Conservation (phyloP, 2,113 vertebrate genomes). For the Macaca fascicularis region DNA sequence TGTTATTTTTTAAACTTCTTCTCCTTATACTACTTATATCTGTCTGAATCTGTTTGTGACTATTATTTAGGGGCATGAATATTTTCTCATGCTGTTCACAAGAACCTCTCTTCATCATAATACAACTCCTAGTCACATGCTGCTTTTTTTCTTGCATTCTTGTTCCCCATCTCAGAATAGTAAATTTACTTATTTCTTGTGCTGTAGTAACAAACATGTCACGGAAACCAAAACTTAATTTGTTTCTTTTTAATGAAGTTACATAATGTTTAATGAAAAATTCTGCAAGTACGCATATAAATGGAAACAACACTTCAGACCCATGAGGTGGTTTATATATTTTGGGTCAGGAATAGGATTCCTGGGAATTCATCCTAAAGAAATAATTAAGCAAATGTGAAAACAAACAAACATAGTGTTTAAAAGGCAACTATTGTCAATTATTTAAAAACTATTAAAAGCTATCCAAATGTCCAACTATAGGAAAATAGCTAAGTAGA, state of each 20-base stretch:
- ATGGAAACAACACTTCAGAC: background rate
- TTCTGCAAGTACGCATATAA: background rate
- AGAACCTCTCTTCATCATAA: background rate
- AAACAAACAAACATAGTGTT: background rate
- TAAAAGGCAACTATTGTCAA: background rate
- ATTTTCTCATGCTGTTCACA: background rate
- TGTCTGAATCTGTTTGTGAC: background rate
- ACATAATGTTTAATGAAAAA: background rate
- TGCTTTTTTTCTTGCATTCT: background rate
- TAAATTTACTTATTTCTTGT: background rate
- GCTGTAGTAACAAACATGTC: conserved; percentile 16
- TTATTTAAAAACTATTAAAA: background rate
- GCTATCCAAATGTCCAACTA: background rate
- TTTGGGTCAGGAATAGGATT: background rate
- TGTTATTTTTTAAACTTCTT: background rate
- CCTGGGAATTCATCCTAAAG: conserved; percentile 10
- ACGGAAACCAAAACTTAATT: background rate
- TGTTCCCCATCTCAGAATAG: background rate
- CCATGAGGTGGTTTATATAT: background rate
- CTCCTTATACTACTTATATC: background rate
- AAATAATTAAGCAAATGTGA: conserved; percentile 38
- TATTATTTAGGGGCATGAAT: background rate
- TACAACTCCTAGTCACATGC: background rate
- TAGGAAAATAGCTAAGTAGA: background rate
- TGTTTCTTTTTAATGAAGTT: background rate